These are phyloP conservation scores for Actias luna DNA, from an alignment of 2,888 invertebrate genomes.

Conservation along the genomic window DNA sequence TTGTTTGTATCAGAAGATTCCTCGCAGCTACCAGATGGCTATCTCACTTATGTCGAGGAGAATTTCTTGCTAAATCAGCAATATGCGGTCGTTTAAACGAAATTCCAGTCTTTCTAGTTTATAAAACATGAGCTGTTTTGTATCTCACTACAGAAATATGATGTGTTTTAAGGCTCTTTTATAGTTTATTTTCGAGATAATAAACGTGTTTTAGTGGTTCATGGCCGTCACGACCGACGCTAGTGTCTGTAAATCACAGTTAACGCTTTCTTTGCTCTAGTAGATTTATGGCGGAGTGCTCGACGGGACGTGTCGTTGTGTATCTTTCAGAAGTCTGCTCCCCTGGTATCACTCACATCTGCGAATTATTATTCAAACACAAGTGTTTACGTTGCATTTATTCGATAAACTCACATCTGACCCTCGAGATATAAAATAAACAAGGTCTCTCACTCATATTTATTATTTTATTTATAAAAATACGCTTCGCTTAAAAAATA, in stretches of 20 bases:
- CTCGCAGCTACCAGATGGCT: conserved; percentile 47
- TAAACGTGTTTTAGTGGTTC: conserved; percentile 34
- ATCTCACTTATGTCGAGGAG: conserved; percentile 44
- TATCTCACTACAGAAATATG: conserved; percentile 23
- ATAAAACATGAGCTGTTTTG: conserved; percentile 18
- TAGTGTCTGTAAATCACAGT: conserved; percentile 69
- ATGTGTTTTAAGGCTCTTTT: conserved; percentile 22
- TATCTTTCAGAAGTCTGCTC: conserved; percentile 49
- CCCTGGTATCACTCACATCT: conserved; percentile 45
- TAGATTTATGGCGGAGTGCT: conserved; percentile 60
- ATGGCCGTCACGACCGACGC: conserved; percentile 49
- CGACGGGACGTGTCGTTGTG: conserved; percentile 48
- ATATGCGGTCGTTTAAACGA: conserved; percentile 39
- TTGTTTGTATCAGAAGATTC: conserved; percentile 50
- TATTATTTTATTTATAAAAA: conserved; percentile 41
- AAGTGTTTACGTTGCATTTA: conserved; percentile 37
- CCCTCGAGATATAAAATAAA: conserved; percentile 38
- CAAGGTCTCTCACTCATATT: conserved; percentile 38
- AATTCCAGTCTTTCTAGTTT: conserved; percentile 24
- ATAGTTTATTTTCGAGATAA: conserved; percentile 30
- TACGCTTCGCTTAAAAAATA: conserved; percentile 45
- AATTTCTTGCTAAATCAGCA: conserved; percentile 52
- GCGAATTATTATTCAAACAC: conserved; percentile 31
- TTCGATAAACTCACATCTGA: conserved; percentile 39
- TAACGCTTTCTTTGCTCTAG: conserved; percentile 65